A percentile compares a stretch with the other conserved stretches of the same genome.
Evolutionary conservation across 1,140 invertebrate genomes (phyloP).

Genomic region (Drosophila novamexicana): DNA sequence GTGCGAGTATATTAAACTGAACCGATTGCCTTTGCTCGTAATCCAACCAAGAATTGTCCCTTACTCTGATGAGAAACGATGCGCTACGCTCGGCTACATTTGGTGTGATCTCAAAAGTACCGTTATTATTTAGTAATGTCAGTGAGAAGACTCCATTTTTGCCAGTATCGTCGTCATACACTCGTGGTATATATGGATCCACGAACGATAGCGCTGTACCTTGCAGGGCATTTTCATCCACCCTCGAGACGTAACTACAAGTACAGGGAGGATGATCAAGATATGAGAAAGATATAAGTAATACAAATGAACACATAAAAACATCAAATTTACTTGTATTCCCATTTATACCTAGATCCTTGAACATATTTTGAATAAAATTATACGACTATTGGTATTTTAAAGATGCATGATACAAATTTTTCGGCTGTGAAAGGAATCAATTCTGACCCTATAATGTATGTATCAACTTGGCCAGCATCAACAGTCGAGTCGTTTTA

Average conservation of each 20-base stretch:
- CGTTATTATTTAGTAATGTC: constrained; percentile 91
- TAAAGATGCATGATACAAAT: no score
- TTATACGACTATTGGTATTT: no score
- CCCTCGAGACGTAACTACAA: constrained; percentile 89
- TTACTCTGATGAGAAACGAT: constrained; percentile 92
- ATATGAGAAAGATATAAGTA: background rate
- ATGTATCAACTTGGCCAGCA: no score
- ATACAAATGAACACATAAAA: background rate
- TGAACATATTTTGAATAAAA: no score
- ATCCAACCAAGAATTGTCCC: constrained; percentile 92
- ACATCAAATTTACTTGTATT: no score
- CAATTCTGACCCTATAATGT: no score
- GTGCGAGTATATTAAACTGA: constrained; percentile 90
- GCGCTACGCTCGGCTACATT: constrained; percentile 92
- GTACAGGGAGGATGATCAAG: constrained; percentile 8
- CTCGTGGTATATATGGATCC: constrained; percentile 89
- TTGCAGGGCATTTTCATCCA: constrained; percentile 93
- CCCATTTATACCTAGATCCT: no score
- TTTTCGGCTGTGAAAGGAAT: no score
- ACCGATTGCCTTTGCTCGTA: constrained; percentile 91
- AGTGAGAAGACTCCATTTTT: constrained; percentile 94
- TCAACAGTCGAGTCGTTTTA: no score
- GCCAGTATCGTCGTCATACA: constrained; percentile 91
- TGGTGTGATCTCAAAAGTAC: constrained; percentile 94
- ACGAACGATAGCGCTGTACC: constrained; percentile 90